Conservation (phyloP, 2,888 invertebrate genomes). For the Embidobia sp. region DNA sequence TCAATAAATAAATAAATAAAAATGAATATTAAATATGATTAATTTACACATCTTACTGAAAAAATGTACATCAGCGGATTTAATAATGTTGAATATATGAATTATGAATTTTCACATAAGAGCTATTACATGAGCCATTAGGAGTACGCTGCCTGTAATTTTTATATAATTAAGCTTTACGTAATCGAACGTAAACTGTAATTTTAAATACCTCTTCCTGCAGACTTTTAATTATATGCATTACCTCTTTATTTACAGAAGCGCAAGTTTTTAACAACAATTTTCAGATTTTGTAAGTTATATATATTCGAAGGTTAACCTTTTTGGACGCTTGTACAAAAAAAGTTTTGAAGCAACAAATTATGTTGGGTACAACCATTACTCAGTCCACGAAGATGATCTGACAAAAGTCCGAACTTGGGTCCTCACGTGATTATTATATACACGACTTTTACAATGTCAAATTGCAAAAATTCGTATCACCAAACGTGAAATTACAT, state of each 20-base stretch:
- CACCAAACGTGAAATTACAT: no score
- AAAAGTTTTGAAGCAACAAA: no score
- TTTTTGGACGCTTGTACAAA: no score
- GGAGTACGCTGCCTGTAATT: slow-evolving; percentile 43
- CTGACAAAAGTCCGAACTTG: no score
- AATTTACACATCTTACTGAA: slow-evolving; percentile 31
- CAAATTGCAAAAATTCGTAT: no score
- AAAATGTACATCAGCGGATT: slow-evolving; percentile 19
- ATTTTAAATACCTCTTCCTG: slow-evolving; percentile 30
- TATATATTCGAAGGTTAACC: no score
- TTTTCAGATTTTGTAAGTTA: background rate
- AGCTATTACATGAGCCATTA: slow-evolving; percentile 49
- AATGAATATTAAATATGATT: slow-evolving; percentile 25
- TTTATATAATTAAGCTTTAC: slow-evolving; percentile 46
- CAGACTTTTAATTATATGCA: slow-evolving; percentile 23
- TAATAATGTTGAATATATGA: slow-evolving; percentile 42
- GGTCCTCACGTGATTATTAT: no score
- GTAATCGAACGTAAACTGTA: slow-evolving; percentile 29
- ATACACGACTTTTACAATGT: no score
- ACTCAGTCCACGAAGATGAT: no score
- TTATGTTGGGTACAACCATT: no score
- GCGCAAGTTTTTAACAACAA: background rate
- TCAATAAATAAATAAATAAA: slow-evolving; percentile 35
- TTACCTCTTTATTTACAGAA: slow-evolving; percentile 11
- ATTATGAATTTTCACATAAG: slow-evolving; percentile 53